phyloP scores from a whole-genome alignment of 2,113 vertebrate genomes.

The Oxyura jamaicensis region DNA sequence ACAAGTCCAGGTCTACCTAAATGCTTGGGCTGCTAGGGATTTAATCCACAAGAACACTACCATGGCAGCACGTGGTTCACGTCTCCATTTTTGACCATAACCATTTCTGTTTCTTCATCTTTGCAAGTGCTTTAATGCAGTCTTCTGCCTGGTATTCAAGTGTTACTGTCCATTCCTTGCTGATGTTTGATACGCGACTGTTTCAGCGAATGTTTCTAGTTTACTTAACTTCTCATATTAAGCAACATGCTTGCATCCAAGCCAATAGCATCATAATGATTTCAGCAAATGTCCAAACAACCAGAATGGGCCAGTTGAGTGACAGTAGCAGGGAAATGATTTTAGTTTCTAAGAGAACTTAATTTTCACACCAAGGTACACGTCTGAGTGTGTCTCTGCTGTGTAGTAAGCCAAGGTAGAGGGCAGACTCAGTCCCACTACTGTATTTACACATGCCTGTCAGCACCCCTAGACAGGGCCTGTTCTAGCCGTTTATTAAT shows the following conservation, averaged over 20 bases:
- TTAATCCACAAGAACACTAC: background rate
- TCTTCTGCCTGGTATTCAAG: background rate
- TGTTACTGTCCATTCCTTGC: background rate
- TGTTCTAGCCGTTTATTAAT: background rate
- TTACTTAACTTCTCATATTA: background rate
- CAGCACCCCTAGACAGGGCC: background rate
- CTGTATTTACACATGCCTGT: background rate
- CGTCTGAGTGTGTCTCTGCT: background rate
- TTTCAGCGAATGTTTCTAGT: background rate
- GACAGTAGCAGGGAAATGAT: background rate
- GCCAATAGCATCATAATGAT: background rate
- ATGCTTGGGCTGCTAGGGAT: background rate
- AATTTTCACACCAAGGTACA: background rate
- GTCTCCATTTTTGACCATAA: slow-evolving; percentile 8
- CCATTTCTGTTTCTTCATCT: slow-evolving; percentile 9
- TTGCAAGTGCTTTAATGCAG: background rate
- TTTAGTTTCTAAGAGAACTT: background rate
- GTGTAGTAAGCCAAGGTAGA: background rate
- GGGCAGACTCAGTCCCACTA: background rate
- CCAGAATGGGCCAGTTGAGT: background rate
- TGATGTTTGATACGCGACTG: background rate
- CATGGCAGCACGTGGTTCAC: slow-evolving; percentile 5
- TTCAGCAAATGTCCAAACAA: background rate
- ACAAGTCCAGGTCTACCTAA: background rate
- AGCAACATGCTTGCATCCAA: background rate